Conservation (phyloP, 2,797 vertebrate species). For the Darevskia mixta region DNA sequence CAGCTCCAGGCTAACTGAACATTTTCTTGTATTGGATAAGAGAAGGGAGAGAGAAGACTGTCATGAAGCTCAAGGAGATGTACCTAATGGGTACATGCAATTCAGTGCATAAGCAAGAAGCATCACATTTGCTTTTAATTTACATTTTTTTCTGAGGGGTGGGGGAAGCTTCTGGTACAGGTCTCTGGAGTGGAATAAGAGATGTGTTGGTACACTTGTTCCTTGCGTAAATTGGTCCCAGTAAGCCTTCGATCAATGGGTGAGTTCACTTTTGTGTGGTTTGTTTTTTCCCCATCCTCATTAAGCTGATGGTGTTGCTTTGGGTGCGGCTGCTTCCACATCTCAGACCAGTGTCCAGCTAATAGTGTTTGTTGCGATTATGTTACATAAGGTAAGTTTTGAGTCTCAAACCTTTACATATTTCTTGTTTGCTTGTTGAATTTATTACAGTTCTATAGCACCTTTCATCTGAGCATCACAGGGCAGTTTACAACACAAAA, state of each 20-base stretch:
- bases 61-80: background rate
- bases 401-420: background rate
- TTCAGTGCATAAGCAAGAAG: background rate
- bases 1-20: background rate
- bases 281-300: background rate
- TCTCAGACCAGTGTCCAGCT: conserved; percentile 98
- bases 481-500: too few relatives aligned
- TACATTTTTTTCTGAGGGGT: background rate
- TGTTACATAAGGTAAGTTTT: conserved; percentile 95
- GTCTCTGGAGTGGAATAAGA: background rate
- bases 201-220: background rate
- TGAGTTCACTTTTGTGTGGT: conserved; percentile 40
- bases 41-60: background rate
- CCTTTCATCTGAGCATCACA: too few relatives aligned
- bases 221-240: background rate
- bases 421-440: background rate
- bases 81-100: background rate
- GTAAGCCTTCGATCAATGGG: conserved; percentile 35
- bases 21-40: background rate
- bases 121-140: background rate
- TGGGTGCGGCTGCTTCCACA: conserved; percentile 97
- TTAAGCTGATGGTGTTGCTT: conserved; percentile 94
- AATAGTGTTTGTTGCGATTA: conserved; percentile 99
- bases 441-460: background rate
- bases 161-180: background rate